phyloP scores from a whole-genome alignment of 2,888 invertebrate genomes.

The Arctia plantaginis region DNA sequence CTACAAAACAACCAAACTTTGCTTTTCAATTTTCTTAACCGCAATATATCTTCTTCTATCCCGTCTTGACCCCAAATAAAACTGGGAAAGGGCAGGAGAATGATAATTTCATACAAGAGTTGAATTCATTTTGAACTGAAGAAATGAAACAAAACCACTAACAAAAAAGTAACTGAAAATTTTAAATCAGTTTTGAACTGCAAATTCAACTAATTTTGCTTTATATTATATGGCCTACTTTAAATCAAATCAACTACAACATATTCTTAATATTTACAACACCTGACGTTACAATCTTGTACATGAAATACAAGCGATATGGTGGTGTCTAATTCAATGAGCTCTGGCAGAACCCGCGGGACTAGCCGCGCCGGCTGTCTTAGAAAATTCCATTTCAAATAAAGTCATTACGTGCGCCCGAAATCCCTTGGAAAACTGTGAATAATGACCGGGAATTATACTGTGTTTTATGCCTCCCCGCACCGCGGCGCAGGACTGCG shows the following conservation, averaged over 20 bases:
- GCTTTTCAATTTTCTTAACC: neutral
- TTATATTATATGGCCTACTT: too few species aligned
- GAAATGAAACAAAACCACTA: neutral
- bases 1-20: too few species aligned
- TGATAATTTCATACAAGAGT: neutral
- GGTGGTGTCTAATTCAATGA: slow-evolving; percentile 48
- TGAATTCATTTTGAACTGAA: neutral
- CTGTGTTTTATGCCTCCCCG: slow-evolving; percentile 71
- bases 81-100: too few species aligned
- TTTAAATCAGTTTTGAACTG: too few species aligned
- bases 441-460: slow-evolving; percentile 76
- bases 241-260: slow-evolving; percentile 10
- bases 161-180: neutral
- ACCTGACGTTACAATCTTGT: neutral
- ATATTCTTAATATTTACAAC: slow-evolving; percentile 1
- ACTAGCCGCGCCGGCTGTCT: slow-evolving; percentile 53
- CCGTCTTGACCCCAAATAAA: neutral
- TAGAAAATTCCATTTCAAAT: slow-evolving; percentile 69
- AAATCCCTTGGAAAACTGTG: slow-evolving; percentile 71
- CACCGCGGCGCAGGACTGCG: slow-evolving; percentile 29
- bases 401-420: slow-evolving; percentile 70
- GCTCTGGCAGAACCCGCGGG: slow-evolving; percentile 23
- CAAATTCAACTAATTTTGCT: too few species aligned
- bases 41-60: neutral
- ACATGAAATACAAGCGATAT: slow-evolving; percentile 9